Conservation (phyloP, 1,140 invertebrate genomes). For the Solenopsis fugax region DNA sequence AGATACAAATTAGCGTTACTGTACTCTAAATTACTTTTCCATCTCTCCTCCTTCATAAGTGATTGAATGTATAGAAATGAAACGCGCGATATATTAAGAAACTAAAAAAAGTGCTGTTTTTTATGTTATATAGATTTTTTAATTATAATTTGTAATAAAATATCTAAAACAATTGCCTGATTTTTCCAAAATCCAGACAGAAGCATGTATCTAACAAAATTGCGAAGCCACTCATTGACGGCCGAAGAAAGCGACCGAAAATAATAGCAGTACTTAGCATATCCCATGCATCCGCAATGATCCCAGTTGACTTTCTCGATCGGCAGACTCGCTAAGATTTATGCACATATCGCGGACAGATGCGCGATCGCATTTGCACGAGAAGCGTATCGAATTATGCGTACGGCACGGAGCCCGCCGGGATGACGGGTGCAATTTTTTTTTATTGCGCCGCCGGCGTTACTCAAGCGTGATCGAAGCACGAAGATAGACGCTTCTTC, state of each 20-base stretch:
- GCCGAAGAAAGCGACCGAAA: slow-evolving; percentile 25
- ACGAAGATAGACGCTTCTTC: slow-evolving; percentile 48
- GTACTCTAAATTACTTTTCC: background rate
- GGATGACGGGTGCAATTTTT: slow-evolving; percentile 52
- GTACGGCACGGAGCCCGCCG: slow-evolving; percentile 8
- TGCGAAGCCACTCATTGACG: slow-evolving; percentile 46
- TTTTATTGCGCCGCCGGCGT: slow-evolving; percentile 36
- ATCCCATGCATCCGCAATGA: slow-evolving; percentile 70
- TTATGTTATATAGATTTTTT: background rate
- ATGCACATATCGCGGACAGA: slow-evolving; percentile 47
- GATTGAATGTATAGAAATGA: background rate
- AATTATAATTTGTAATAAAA: background rate
- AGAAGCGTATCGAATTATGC: slow-evolving; percentile 55
- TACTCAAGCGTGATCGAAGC: slow-evolving; percentile 53
- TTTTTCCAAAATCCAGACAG: background rate
- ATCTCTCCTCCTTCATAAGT: background rate
- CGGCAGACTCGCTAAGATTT: slow-evolving; percentile 29
- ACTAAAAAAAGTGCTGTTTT: background rate
- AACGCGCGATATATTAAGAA: background rate
- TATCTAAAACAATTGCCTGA: background rate
- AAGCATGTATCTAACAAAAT: background rate
- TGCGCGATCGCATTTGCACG: slow-evolving; percentile 55
- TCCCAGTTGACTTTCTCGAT: slow-evolving; percentile 39
- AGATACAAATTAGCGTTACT: background rate
- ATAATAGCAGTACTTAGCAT: slow-evolving; percentile 61